Conservation (phyloP, 2,797 vertebrate species). For the Rhinichthys osculus region DNA sequence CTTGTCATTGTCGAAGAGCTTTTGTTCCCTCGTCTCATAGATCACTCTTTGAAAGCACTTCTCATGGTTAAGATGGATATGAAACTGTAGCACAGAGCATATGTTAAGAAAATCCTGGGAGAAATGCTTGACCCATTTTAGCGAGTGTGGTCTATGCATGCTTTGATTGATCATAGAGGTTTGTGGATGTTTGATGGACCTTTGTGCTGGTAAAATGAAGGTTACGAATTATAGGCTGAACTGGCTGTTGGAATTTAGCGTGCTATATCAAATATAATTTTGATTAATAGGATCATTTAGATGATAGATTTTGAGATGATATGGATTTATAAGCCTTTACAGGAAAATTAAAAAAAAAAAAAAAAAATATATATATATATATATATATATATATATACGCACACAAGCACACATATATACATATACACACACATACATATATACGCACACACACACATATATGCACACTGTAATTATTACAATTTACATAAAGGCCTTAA, state of each 20-base stretch:
- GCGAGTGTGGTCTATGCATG: constrained; percentile 8
- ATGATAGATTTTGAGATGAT: background rate
- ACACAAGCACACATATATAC: too few relatives aligned
- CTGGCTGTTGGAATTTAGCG: background rate
- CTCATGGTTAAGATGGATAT: constrained; percentile 63
- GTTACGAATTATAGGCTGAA: constrained; percentile 22
- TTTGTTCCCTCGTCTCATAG: constrained; percentile 77
- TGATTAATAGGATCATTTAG: background rate
- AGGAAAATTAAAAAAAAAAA: background rate
- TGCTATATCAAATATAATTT: background rate
- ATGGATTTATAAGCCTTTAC: background rate
- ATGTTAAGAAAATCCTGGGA: constrained; percentile 55
- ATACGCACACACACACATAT: too few relatives aligned
- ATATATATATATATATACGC: too few relatives aligned
- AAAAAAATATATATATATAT: too few relatives aligned
- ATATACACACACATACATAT: background rate
- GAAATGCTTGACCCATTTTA: constrained; percentile 56
- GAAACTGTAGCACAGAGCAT: constrained; percentile 49
- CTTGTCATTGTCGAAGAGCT: constrained; percentile 83
- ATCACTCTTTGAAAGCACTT: constrained; percentile 75
- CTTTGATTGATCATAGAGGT: constrained; percentile 35
- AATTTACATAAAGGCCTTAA: background rate
- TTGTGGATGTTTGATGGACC: constrained; percentile 41
- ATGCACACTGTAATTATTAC: background rate
- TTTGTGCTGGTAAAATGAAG: constrained; percentile 55